A percentile compares a stretch with the other conserved stretches of the same genome.
Conservation (phyloP, 2,888 invertebrate species). For the Amiota minor region DNA sequence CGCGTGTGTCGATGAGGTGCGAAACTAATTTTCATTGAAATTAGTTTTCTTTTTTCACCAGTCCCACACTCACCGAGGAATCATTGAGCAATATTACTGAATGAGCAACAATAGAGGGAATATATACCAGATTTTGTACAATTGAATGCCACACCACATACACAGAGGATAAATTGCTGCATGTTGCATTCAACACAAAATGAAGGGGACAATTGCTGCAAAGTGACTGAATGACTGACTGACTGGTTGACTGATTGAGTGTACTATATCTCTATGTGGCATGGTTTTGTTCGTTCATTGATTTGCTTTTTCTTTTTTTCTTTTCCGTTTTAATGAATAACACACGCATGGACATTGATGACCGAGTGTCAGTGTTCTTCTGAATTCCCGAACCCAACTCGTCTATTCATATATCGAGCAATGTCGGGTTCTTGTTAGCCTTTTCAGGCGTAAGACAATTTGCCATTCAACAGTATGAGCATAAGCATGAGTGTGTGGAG, state of each 20-base stretch:
- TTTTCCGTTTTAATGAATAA: conserved; percentile 26
- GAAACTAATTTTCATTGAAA: conserved; percentile 67
- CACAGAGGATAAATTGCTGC: conserved; percentile 13
- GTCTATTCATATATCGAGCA: neutral
- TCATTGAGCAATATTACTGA: conserved; percentile 7
- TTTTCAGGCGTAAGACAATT: conserved; percentile 23
- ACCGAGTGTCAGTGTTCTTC: conserved; percentile 5
- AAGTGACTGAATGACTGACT: conserved; percentile 6
- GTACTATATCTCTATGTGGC: too few relatives aligned
- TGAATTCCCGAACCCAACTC: conserved; percentile 18
- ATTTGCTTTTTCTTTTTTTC: neutral
- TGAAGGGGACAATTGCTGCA: too few relatives aligned
- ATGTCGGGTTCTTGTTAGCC: conserved; percentile 18
- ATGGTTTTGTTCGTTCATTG: conserved; percentile 12
- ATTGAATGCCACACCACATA: conserved; percentile 6
- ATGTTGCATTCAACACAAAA: conserved; percentile 14
- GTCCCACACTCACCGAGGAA: neutral
- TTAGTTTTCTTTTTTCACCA: conserved; percentile 62
- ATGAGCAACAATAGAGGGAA: neutral
- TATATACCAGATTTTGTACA: conserved; percentile 1
- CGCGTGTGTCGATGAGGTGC: conserved; percentile 54
- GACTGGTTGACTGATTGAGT: conserved; percentile 8
- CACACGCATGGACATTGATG: neutral
- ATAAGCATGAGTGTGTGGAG: neutral
- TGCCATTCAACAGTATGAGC: neutral